Percentiles rank a stretch among this genome's conserved stretches.
These are phyloP conservation scores for Brachyhypopomus gauderio DNA, from an alignment of 2,113 vertebrate species.

Conservation along the genomic window DNA sequence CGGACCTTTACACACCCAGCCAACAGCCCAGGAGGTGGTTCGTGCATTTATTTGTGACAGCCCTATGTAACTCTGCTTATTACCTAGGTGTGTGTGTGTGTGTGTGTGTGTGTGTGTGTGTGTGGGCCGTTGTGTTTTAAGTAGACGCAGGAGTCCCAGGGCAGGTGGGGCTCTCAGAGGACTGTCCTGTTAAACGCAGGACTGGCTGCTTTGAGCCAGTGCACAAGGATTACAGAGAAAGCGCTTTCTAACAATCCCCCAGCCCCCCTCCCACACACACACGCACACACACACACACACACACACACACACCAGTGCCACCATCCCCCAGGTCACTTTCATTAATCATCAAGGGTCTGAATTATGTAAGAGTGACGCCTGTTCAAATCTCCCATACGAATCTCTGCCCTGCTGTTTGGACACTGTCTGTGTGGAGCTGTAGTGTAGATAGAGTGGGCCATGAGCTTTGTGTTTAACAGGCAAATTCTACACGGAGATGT, in stretches of 20 bases:
- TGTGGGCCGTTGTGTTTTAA: not conserved
- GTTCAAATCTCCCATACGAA: conserved; percentile 64
- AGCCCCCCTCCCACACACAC: not conserved
- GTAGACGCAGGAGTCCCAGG: not conserved
- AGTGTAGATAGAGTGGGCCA: not conserved
- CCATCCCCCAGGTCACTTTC: conserved; percentile 72
- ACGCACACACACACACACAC: not conserved
- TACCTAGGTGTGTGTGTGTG: not conserved
- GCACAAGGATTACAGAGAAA: conserved; percentile 59
- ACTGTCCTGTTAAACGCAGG: conserved; percentile 26
- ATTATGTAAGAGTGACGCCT: conserved; percentile 80
- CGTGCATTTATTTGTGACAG: conserved; percentile 5
- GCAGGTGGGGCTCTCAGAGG: not conserved
- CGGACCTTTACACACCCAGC: no score
- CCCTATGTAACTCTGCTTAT: not conserved
- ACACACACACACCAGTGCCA: not conserved
- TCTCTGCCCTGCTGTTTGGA: conserved; percentile 36
- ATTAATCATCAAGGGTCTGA: conserved; percentile 74
- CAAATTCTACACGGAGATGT: not conserved
- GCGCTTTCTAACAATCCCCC: not conserved
- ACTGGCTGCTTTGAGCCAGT: conserved; percentile 40
- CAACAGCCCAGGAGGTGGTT: not conserved
- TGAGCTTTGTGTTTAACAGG: not conserved
- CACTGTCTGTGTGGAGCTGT: not conserved
- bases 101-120: not conserved